Conservation (phyloP, 1,140 invertebrate genomes). For the Heliconius eleuchia region DNA sequence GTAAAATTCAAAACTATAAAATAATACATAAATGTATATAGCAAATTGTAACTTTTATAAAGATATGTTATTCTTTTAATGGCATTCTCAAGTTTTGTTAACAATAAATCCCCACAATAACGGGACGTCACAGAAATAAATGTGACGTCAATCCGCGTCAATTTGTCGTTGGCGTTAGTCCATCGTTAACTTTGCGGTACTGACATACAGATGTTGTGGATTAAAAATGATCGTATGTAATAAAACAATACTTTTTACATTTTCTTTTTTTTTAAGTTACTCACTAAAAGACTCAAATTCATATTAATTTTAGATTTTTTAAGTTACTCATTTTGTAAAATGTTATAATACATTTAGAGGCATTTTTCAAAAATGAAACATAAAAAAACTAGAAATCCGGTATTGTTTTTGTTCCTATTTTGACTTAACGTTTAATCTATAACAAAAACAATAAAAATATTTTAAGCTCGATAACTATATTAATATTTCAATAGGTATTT, state of each 20-base stretch:
- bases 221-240: background rate
- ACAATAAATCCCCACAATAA: slow-evolving; percentile 71
- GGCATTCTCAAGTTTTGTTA: slow-evolving; percentile 63
- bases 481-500: too few relatives aligned
- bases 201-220: slow-evolving; percentile 44
- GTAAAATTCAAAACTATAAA: background rate
- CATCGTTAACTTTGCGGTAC: slow-evolving; percentile 56
- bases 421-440: too few relatives aligned
- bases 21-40: background rate
- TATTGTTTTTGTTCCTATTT: too few relatives aligned
- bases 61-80: slow-evolving; percentile 50
- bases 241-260: background rate
- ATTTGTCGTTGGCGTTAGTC: slow-evolving; percentile 60
- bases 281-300: too few relatives aligned
- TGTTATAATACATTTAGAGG: too few relatives aligned
- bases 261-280: too few relatives aligned
- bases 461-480: background rate
- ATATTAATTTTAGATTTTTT: too few relatives aligned
- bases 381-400: too few relatives aligned
- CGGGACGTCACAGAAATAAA: slow-evolving; percentile 68
- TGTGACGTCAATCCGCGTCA: slow-evolving; percentile 73
- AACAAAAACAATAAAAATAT: background rate
- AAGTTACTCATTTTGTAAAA: too few relatives aligned
- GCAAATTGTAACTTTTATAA: background rate
- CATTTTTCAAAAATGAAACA: too few relatives aligned